These are phyloP conservation scores for Pomatorhinus ruficollis DNA, from an alignment of 2,113 vertebrate genomes.

Conservation along the genomic window DNA sequence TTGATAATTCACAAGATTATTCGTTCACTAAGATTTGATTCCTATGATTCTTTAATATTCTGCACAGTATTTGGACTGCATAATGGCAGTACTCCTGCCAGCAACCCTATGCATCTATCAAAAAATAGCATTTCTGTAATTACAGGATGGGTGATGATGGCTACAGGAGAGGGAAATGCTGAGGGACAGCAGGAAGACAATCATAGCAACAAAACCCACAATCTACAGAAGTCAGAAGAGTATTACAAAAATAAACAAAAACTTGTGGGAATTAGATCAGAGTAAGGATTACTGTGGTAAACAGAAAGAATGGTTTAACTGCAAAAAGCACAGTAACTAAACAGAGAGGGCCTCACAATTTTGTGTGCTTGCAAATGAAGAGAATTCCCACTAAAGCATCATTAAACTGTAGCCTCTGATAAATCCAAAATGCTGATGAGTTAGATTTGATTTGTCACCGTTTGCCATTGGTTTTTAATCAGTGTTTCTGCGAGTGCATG, in stretches of 20 bases:
- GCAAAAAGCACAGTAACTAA: not conserved
- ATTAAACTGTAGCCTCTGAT: conserved; percentile 54
- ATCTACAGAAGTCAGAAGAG: not conserved
- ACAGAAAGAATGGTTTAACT: not conserved
- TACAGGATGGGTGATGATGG: conserved; percentile 9
- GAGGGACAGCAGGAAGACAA: conserved; percentile 7
- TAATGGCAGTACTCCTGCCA: conserved; percentile 39
- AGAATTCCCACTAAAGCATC: conserved; percentile 26
- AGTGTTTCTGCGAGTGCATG: not conserved
- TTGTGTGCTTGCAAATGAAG: conserved; percentile 11
- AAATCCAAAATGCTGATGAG: conserved; percentile 52
- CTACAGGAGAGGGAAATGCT: not conserved
- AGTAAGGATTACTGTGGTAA: not conserved
- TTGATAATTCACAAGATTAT: conserved; percentile 3
- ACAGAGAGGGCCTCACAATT: not conserved
- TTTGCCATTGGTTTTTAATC: conserved; percentile 65
- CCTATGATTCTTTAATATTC: conserved; percentile 55
- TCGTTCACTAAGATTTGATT: conserved; percentile 36
- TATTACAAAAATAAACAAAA: conserved; percentile 16
- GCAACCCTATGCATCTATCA: conserved; percentile 22
- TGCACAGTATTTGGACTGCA: not conserved
- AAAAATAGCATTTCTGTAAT: conserved; percentile 56
- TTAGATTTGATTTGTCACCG: conserved; percentile 22
- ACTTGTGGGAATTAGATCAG: not conserved
- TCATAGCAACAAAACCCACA: not conserved